Evolutionary conservation across 2,797 vertebrate species (phyloP).

Genomic region (Chaenodraco wilsoni): DNA sequence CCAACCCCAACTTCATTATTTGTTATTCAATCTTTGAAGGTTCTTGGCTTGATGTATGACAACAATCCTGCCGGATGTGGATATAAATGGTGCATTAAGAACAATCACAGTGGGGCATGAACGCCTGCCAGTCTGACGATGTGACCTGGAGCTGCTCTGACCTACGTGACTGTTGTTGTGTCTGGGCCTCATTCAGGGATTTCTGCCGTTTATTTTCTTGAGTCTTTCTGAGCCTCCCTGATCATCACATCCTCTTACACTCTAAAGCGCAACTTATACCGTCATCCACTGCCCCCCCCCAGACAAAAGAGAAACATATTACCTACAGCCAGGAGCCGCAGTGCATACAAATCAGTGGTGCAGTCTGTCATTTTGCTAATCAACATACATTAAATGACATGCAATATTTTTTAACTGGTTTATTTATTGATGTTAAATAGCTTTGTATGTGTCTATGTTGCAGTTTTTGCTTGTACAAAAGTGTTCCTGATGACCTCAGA

Average conservation of each 20-base stretch:
- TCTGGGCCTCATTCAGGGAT: slow-evolving; percentile 62
- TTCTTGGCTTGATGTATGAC: not conserved
- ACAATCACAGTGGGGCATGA: slow-evolving; percentile 3
- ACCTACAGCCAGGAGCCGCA: slow-evolving; percentile 9
- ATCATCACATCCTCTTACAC: slow-evolving; percentile 59
- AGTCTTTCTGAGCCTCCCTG: slow-evolving; percentile 51
- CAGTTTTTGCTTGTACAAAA: no score
- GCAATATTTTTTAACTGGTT: no score
- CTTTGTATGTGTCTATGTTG: no score
- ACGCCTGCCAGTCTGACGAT: slow-evolving; percentile 35
- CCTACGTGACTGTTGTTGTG: slow-evolving; percentile 68
- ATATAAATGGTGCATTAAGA: slow-evolving; percentile 6
- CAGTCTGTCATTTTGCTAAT: no score
- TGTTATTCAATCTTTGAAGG: slow-evolving; percentile 2
- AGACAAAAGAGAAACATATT: slow-evolving; percentile 50
- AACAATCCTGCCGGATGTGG: slow-evolving; percentile 11
- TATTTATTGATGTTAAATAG: no score
- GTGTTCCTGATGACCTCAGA: no score
- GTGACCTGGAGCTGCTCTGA: slow-evolving; percentile 42
- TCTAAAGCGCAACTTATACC: slow-evolving; percentile 26
- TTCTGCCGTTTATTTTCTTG: slow-evolving; percentile 72
- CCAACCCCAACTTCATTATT: not conserved
- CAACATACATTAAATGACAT: no score
- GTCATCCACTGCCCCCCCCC: slow-evolving; percentile 19
- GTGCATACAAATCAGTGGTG: no score